These are phyloP conservation scores for Creontiades dilutus DNA, from an alignment of 2,888 invertebrate species.

Conservation along the genomic window DNA sequence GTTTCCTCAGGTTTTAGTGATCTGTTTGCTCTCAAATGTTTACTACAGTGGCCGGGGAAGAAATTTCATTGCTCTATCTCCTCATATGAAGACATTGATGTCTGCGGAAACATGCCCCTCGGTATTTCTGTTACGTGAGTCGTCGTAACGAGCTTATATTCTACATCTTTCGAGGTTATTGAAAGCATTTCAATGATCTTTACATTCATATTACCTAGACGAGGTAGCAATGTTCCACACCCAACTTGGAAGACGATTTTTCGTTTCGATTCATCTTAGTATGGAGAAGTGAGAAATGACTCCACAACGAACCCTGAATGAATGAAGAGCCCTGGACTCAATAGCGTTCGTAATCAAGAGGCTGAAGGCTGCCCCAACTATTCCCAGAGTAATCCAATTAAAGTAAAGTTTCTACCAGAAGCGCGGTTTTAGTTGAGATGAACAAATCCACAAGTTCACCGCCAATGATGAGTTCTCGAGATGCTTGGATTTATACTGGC, in stretches of 20 bases:
- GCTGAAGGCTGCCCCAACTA: conserved; percentile 5
- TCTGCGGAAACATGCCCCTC: no score
- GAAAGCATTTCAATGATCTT: no score
- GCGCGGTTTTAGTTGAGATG: neutral
- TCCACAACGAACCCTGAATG: neutral
- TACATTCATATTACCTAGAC: no score
- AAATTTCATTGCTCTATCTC: no score
- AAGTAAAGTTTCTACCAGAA: neutral
- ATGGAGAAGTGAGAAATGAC: neutral
- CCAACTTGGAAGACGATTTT: neutral
- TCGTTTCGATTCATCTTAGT: neutral
- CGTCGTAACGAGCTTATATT: no score
- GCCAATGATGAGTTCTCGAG: neutral
- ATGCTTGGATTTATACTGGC: neutral
- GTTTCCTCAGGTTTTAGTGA: no score
- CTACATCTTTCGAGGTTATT: no score
- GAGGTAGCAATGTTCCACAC: no score
- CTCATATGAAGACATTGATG: no score
- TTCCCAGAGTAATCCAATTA: conserved; percentile 53
- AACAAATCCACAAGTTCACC: neutral
- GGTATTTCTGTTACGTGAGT: no score
- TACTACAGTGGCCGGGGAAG: no score
- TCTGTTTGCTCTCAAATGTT: no score
- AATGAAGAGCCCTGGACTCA: neutral
- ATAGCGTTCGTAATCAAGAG: neutral